Base-by-base conservation (phyloP, 2,888 invertebrate genomes). In the Magallana nippona region DNA sequence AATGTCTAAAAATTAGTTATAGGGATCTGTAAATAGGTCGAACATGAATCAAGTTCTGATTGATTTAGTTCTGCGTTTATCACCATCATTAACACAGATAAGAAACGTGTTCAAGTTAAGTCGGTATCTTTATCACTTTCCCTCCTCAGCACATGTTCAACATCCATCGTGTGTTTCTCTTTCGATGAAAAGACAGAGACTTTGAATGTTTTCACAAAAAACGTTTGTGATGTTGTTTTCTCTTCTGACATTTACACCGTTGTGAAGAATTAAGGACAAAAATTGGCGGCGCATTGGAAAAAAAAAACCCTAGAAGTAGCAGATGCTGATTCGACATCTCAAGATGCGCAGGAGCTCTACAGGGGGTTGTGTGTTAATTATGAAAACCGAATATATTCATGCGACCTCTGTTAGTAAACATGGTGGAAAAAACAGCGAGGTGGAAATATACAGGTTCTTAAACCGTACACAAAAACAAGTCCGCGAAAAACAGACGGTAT, bases 401-500 rank as follows among this genome's bases (percentile, higher is more conserved):
- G 71, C 27, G 71, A 71, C 71, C 22, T 71, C 10, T 71, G 71
- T 71, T 71, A 22, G 71, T 71, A 71, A 71, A 71, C 71, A 71
- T 27, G 22, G 27, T 15, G 10, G 71, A 71, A 60, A n/a, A 71
- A 71, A 71, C 27, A 71, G 15, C 15, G 27, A 71, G 13, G 71
- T 11, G 11, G 10, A 44, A 44, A 44, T 44, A 44, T 44, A 5
- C 44, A 44, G 44, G 44, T 44, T 44, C 8, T 44, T 44, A 44
- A 44, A 44, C 44, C 44, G 71, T 27, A 71, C 32, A 3, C 3
- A 71, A 32, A 71, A 71, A 32, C 71, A 71, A 27, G 71, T 71
- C 71, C 71, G 71, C 71, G 71, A 71, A 71, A 71, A 71, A 71
- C 71, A 71, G 71, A 71, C 32, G 71, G 10, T 27, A 71, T 71